Percentiles rank a stretch among this genome's conserved stretches.
These are phyloP conservation scores for Chloroceryle inda DNA, from an alignment of 2,797 vertebrate species.

Conservation along the genomic window DNA sequence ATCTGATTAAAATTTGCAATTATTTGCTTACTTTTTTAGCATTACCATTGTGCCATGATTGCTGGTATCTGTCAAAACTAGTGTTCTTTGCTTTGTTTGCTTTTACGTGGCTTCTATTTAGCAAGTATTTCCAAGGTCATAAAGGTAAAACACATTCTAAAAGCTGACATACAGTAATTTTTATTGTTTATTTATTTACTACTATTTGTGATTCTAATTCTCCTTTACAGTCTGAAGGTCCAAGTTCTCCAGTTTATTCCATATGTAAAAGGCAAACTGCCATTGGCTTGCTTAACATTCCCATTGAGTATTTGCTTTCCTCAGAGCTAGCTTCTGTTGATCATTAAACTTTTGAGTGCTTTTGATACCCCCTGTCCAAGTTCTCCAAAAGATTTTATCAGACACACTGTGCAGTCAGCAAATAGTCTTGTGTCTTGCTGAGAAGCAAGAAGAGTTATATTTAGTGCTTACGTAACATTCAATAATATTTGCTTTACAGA, in stretches of 20 bases:
- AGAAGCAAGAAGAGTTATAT: background rate
- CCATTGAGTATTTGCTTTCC: background rate
- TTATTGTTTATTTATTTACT: background rate
- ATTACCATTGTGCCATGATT: background rate
- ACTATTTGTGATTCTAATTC: background rate
- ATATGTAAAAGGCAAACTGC: background rate
- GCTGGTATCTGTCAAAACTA: background rate
- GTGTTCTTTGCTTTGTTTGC: background rate
- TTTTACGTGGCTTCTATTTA: background rate
- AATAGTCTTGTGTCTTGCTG: background rate
- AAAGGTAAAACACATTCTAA: background rate
- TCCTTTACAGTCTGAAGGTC: background rate
- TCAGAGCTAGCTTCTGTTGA: slow-evolving; percentile 29
- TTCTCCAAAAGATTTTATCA: background rate
- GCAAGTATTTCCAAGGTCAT: background rate
- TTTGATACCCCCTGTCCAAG: background rate
- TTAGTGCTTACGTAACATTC: background rate
- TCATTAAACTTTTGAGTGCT: slow-evolving; percentile 32
- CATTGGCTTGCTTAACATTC: background rate
- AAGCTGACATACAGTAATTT: background rate
- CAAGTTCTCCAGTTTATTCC: background rate
- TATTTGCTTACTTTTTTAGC: background rate
- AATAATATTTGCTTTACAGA: background rate
- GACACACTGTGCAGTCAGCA: background rate
- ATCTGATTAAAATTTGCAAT: background rate